phyloP scores from a whole-genome alignment of 2,113 vertebrate species.

The Pithys albifrons region DNA sequence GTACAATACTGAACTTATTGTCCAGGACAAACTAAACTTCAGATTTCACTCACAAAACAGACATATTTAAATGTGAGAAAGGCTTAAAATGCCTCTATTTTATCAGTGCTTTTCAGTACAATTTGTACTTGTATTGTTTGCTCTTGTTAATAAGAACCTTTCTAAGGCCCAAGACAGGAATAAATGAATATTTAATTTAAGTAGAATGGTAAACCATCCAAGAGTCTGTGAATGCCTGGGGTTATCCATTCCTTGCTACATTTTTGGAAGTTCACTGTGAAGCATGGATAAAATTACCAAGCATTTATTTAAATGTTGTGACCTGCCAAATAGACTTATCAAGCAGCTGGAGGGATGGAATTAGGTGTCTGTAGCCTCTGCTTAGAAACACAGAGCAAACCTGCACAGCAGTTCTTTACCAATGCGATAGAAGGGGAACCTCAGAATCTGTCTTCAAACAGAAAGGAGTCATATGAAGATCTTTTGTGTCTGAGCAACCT shows the following conservation, averaged over 20 bases:
- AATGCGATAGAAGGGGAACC: neutral
- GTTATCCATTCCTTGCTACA: neutral
- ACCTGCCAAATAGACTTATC: neutral
- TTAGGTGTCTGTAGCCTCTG: neutral
- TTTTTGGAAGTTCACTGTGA: neutral
- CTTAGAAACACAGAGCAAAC: neutral
- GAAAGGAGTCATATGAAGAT: neutral
- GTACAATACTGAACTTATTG: neutral
- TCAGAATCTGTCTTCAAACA: neutral
- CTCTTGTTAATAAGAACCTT: neutral
- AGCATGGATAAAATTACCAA: neutral
- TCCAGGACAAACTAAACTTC: neutral
- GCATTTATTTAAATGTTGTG: neutral
- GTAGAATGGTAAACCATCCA: neutral
- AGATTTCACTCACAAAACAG: neutral
- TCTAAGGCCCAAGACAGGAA: neutral
- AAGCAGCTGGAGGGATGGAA: neutral
- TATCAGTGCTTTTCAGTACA: neutral
- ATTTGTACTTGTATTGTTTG: neutral
- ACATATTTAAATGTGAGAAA: neutral
- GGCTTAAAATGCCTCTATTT: neutral
- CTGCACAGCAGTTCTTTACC: neutral
- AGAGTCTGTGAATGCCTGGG: neutral
- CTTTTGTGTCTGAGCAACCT: neutral
- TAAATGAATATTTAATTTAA: conserved; percentile 28